phyloP scores from a whole-genome alignment of 2,797 vertebrate species.

The Borostomias antarcticus region DNA sequence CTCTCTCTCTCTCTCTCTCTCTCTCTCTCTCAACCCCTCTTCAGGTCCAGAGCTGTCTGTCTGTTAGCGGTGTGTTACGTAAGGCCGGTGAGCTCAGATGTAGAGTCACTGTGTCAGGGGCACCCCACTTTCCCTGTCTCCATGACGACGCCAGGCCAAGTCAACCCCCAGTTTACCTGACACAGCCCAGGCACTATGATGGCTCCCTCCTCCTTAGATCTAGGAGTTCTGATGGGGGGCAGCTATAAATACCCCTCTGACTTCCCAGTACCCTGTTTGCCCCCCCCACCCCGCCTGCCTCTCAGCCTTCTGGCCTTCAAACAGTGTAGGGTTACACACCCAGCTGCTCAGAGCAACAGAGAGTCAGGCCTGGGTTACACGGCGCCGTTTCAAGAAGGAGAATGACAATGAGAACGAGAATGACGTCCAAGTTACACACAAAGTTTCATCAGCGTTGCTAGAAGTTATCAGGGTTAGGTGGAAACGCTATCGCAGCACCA shows the following conservation, averaged over 20 bases:
- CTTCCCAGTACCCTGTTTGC: constrained; percentile 4
- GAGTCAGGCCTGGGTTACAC: too few species aligned
- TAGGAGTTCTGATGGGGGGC: constrained; percentile 42
- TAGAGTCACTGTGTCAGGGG: not conserved
- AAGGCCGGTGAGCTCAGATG: not conserved
- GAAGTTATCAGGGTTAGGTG: too few species aligned
- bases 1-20: not conserved
- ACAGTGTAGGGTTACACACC: constrained; percentile 57
- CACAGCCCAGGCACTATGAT: constrained; percentile 45
- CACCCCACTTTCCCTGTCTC: constrained; percentile 32
- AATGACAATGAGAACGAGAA: too few species aligned
- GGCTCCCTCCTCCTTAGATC: constrained; percentile 29
- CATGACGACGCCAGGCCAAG: constrained; percentile 37
- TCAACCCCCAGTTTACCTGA: constrained; percentile 37
- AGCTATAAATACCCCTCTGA: constrained; percentile 59
- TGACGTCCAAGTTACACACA: too few species aligned
- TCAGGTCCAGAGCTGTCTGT: not conserved
- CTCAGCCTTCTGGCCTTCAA: constrained; percentile 9
- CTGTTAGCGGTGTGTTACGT: not conserved
- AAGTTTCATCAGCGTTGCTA: too few species aligned
- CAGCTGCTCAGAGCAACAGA: constrained; percentile 48
- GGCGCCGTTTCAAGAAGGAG: too few species aligned
- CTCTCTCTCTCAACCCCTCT: not conserved
- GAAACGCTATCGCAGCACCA: too few species aligned
- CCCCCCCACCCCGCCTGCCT: constrained; percentile 9